Evolutionary conservation across 2,113 vertebrate species (phyloP).

Genomic region (Leucosticte australis): DNA sequence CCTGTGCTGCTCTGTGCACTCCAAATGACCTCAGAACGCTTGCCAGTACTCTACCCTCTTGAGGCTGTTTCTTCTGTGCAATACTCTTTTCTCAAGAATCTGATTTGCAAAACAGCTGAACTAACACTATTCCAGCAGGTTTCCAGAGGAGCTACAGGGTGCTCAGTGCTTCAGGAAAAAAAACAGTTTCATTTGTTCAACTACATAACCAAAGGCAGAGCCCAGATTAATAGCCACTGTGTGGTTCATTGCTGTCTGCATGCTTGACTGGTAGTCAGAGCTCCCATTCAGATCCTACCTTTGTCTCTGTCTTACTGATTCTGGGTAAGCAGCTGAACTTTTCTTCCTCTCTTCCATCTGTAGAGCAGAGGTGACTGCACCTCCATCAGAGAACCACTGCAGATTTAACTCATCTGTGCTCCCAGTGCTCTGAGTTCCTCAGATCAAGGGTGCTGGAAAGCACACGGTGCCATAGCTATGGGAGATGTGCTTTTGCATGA

Average conservation of each 20-base stretch:
- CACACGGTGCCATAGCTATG: fast-evolving
- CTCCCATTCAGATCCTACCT: neutral
- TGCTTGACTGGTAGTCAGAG: neutral
- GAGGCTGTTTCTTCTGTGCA: neutral
- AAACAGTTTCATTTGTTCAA: neutral
- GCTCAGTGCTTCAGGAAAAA: neutral
- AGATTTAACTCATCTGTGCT: neutral
- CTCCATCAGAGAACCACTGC: neutral
- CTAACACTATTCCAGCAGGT: neutral
- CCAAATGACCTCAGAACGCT: neutral
- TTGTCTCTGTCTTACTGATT: neutral
- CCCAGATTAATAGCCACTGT: neutral
- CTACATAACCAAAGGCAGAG: neutral
- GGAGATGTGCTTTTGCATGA: neutral
- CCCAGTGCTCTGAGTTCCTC: neutral
- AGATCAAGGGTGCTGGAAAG: neutral
- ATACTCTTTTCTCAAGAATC: neutral
- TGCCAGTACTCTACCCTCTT: neutral
- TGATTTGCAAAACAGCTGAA: neutral
- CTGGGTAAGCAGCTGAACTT: neutral
- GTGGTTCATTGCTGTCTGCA: neutral
- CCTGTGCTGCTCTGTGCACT: neutral
- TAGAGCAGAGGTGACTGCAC: neutral
- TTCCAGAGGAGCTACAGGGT: neutral
- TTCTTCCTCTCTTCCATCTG: neutral